Conservation (phyloP, 2,113 vertebrate genomes). For the Macaca fascicularis region DNA sequence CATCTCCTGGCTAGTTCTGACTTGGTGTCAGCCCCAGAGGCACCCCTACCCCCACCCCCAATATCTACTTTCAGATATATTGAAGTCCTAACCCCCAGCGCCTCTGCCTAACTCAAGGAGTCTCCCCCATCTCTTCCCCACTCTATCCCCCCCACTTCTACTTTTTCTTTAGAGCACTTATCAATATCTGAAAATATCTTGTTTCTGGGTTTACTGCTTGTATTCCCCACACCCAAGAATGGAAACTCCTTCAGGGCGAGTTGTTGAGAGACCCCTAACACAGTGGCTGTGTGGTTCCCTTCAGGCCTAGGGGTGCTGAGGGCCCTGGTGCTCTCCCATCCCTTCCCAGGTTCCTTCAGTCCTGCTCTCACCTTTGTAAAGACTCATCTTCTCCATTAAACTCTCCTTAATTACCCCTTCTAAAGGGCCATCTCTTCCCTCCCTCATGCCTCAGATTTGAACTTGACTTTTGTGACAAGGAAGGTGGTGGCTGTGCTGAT, state of each 20-base stretch:
- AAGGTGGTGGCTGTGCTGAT: neutral
- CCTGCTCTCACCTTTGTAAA: neutral
- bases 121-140: neutral
- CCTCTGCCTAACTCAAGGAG: neutral
- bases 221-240: neutral
- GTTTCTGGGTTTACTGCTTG: neutral
- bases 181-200: neutral
- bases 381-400: neutral
- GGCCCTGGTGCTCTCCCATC: neutral
- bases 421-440: neutral
- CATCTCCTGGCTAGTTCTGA: neutral
- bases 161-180: neutral
- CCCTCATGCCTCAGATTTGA: neutral
- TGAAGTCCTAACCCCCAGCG: no score
- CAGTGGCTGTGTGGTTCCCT: neutral
- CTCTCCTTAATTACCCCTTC: neutral
- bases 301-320: no score
- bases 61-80: no score
- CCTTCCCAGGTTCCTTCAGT: neutral
- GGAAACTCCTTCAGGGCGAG: accelerated
- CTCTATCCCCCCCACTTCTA: neutral
- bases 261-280: neutral
- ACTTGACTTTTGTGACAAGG: neutral
- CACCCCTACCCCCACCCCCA: no score
- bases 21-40: no score